Conservation (phyloP, 2,797 vertebrate species). For the Enteromius afrohamiltoni region DNA sequence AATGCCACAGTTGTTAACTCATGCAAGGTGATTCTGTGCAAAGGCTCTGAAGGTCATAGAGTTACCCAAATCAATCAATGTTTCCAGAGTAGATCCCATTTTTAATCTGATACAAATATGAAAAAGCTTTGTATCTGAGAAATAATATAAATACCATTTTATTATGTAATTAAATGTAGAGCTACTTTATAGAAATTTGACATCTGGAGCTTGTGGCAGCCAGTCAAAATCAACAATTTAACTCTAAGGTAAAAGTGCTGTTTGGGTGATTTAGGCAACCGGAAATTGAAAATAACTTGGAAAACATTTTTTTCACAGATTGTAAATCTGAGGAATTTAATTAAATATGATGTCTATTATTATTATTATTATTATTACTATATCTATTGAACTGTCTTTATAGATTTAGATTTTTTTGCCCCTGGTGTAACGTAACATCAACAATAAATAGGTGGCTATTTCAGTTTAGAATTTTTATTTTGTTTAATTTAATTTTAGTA, state of each 20-base stretch:
- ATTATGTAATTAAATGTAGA: neutral
- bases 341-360: too few species aligned
- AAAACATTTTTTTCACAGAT: neutral
- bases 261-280: neutral
- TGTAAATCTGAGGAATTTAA: neutral
- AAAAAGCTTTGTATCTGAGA: neutral
- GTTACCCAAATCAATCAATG: neutral
- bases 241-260: neutral
- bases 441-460: neutral
- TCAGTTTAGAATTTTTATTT: neutral
- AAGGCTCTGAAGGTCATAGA: neutral
- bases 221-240: neutral
- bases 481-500: too few species aligned
- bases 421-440: neutral
- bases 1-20: slow-evolving; percentile 71
- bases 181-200: neutral
- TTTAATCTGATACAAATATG: neutral
- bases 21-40: slow-evolving; percentile 3
- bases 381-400: neutral
- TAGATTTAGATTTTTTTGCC: neutral
- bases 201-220: neutral
- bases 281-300: neutral
- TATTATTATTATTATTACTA: too few species aligned
- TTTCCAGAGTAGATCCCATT: neutral
- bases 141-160: slow-evolving; percentile 8